Conservation (phyloP, 2,797 vertebrate species). For the Schizopygopsis malacanthus region DNA sequence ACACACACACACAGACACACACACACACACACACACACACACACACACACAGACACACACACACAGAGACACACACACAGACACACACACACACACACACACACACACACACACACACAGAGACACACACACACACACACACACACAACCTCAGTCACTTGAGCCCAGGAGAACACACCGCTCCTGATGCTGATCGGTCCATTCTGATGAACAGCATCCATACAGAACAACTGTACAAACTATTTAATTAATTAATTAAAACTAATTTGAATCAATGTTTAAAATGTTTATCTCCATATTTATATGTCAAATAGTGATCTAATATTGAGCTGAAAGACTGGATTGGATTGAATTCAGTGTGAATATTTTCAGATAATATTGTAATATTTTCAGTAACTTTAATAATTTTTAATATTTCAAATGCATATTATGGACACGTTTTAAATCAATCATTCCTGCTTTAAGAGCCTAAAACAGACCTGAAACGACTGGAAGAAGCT, state of each 20-base stretch:
- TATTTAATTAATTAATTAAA: too few species aligned
- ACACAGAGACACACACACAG: too few species aligned
- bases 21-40: too few species aligned
- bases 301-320: not conserved
- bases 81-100: too few species aligned
- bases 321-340: not conserved
- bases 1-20: too few species aligned
- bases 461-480: not conserved
- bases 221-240: too few species aligned
- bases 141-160: not conserved
- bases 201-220: too few species aligned
- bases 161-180: not conserved
- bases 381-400: not conserved
- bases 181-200: too few species aligned
- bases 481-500: not conserved
- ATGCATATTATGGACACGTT: too few species aligned
- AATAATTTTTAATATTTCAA: too few species aligned
- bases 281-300: not conserved
- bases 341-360: not conserved
- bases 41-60: too few species aligned
- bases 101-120: not conserved
- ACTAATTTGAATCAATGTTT: not conserved
- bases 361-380: not conserved
- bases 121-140: not conserved
- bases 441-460: not conserved